Evolutionary conservation across 2,113 vertebrate genomes (phyloP).

Genomic region (Prietella phreatophila): DNA sequence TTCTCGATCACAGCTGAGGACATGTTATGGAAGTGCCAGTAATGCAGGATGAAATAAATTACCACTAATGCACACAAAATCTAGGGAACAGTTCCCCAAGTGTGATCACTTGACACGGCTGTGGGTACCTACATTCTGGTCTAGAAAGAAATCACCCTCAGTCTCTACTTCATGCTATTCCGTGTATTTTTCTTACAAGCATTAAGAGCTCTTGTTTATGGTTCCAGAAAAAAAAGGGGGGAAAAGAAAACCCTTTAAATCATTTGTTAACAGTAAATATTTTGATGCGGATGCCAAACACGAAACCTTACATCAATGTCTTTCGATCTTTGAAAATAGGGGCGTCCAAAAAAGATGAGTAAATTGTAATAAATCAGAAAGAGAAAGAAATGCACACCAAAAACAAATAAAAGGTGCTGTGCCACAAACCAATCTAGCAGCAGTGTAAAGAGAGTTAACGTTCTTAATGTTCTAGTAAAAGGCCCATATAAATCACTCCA

Average conservation of each 20-base stretch:
- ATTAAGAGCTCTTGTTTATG: background rate
- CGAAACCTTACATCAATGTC: background rate
- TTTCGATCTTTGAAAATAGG: background rate
- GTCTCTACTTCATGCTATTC: background rate
- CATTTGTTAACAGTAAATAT: background rate
- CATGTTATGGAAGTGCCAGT: background rate
- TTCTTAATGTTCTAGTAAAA: slow-evolving; percentile 13
- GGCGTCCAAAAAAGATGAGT: background rate
- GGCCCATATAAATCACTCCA: slow-evolving; percentile 14
- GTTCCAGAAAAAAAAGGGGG: background rate
- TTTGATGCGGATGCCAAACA: background rate
- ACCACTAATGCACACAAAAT: background rate
- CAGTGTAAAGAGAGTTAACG: background rate
- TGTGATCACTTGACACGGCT: background rate
- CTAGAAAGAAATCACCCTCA: background rate
- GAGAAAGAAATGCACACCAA: background rate
- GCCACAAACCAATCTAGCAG: background rate
- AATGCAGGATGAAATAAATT: background rate
- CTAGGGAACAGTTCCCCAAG: background rate
- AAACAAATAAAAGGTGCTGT: background rate
- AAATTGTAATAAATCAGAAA: background rate
- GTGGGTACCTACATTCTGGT: background rate
- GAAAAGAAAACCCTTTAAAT: background rate
- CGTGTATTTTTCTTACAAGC: background rate
- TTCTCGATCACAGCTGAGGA: background rate